Base-by-base conservation (phyloP, 1,140 invertebrate species). In the Cyrtorhinus lividipennis region DNA sequence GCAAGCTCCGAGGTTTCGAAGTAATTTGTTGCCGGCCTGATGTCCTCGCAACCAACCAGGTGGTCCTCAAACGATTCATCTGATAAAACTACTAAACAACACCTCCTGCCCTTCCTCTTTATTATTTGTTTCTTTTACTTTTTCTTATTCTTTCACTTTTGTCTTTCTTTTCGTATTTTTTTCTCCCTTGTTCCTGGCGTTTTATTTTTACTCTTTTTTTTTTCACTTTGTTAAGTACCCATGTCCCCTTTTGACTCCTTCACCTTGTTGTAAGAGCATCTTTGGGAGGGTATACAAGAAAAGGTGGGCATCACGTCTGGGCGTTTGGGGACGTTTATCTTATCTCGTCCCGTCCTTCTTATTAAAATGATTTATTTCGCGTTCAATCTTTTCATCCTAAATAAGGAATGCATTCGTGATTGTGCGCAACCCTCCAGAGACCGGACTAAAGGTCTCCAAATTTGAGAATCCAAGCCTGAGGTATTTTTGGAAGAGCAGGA, bases 21-120 rank as follows among this genome's bases (percentile, higher is more conserved):
- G 20, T 53, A 53, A 53, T 53, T 53, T 53, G 48, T 53, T 15
- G 48, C 48, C 20, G 18, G 48, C 8, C 20, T 53, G 12, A 53
- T 53, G 48, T 53, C 48, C 48, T 53, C 48, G 48, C 48, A 53
- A 20, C 48, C 48, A 53, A 53, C 48, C 48, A 53, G 48, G 48
- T 53, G 48, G 48, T 53, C 48, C 48, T 53, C 48, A 53, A 53
- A 53, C 48, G 48, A 53, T 22, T 22, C 48, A 53, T 53, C 48
- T 53, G 48, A 53, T 53, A 53, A 53, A 53, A 53, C 48, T 20
- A 53, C 48, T 53, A 53, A 53, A 53, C 48, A 53, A 53, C 48
- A 53, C 48, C 48, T 53, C 20, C 48, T 22, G 5, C 48, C 48
- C 30, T 20, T 53, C 48, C 48, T 53, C 48, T 53, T 53, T 53